Conservation (phyloP, 2,888 invertebrate species). For the Cyclophora punctaria region DNA sequence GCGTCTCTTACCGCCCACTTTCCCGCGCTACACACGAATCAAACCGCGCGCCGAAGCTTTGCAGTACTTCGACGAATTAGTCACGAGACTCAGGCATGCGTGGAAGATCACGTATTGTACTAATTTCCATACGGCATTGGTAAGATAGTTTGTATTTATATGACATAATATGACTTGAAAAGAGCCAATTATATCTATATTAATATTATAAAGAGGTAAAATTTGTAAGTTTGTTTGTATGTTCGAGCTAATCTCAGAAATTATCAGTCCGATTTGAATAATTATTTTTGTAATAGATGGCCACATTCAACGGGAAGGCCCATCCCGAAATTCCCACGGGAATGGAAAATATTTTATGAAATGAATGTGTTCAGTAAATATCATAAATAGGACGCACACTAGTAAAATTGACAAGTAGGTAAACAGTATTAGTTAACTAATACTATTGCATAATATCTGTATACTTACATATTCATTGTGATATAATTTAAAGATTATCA, state of each 20-base stretch:
- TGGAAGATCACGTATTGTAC: conserved; percentile 86
- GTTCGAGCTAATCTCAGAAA: too few species aligned
- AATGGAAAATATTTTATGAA: background rate
- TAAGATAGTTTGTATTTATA: conserved; percentile 40
- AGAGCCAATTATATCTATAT: background rate
- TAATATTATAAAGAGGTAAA: background rate
- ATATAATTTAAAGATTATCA: too few species aligned
- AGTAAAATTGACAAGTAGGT: too few species aligned
- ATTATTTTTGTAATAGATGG: too few species aligned
- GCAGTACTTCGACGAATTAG: conserved; percentile 86
- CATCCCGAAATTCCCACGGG: too few species aligned
- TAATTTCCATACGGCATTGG: conserved; percentile 88
- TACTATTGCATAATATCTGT: background rate
- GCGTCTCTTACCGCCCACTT: conserved; percentile 96
- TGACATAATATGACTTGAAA: too few species aligned
- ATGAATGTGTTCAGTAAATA: background rate
- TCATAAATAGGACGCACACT: too few species aligned
- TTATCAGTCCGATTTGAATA: too few species aligned
- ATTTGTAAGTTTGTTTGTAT: too few species aligned
- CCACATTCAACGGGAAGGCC: too few species aligned
- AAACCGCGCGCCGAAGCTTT: conserved; percentile 85
- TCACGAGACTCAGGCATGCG: conserved; percentile 86
- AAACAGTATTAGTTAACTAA: too few species aligned
- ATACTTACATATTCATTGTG: too few species aligned
- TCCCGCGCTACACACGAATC: conserved; percentile 96